Percentiles rank a stretch among this genome's conserved stretches.
These are phyloP conservation scores for Aphelinus atriplicis DNA, from an alignment of 1,140 invertebrate genomes.

Conservation along the genomic window DNA sequence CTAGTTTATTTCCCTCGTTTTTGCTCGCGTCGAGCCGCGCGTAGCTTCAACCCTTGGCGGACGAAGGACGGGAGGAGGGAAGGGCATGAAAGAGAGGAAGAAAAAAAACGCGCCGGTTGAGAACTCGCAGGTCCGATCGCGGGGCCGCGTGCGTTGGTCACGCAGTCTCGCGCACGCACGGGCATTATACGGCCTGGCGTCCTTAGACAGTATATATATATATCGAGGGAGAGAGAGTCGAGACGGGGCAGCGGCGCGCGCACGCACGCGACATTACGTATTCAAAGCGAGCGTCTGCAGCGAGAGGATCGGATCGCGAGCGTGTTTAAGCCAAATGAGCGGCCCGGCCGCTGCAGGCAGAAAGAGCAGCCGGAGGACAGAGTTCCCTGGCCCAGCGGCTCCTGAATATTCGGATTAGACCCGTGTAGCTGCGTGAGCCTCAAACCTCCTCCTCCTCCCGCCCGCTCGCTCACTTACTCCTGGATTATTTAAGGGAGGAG, in stretches of 20 bases:
- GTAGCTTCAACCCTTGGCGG: too few relatives aligned
- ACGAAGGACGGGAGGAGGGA: too few relatives aligned
- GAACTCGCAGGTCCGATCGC: not conserved
- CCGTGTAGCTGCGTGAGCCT: too few relatives aligned
- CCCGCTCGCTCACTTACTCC: too few relatives aligned
- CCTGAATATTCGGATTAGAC: slow-evolving; percentile 14
- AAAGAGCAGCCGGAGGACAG: not conserved
- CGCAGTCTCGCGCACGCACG: slow-evolving; percentile 1
- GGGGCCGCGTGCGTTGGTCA: not conserved
- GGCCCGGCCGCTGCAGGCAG: not conserved
- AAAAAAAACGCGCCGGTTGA: slow-evolving; percentile 31
- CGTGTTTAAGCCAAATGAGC: not conserved
- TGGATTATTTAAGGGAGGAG: too few relatives aligned
- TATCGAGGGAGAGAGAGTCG: not conserved
- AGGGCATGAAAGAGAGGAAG: slow-evolving; percentile 28
- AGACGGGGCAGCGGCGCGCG: not conserved
- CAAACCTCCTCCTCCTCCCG: too few relatives aligned
- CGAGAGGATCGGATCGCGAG: not conserved
- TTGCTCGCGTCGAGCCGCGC: too few relatives aligned
- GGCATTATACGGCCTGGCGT: not conserved
- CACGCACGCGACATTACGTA: slow-evolving; percentile 29
- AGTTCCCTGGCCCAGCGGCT: too few relatives aligned
- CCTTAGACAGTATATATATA: slow-evolving; percentile 1
- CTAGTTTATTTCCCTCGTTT: too few relatives aligned
- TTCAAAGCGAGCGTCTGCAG: slow-evolving; percentile 12